phyloP scores from a whole-genome alignment of 2,888 invertebrate genomes.

The Chamaedrilus cognettii region DNA sequence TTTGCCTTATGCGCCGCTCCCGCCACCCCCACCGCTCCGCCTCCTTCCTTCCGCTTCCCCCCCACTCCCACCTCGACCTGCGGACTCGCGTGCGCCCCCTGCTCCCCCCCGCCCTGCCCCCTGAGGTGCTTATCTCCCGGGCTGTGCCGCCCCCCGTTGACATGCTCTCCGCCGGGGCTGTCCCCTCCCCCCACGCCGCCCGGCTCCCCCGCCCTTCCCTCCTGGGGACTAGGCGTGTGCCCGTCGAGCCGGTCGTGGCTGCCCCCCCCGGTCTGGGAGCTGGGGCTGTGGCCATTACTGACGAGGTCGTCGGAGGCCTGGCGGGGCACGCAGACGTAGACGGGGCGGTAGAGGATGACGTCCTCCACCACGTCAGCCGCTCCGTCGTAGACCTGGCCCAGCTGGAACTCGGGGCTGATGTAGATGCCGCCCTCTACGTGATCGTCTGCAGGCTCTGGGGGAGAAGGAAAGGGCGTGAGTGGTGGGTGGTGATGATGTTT shows the following conservation, averaged over 20 bases:
- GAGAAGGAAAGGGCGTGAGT: background rate
- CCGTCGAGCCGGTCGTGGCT: background rate
- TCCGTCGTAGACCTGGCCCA: constrained; percentile 78
- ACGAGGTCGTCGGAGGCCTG: background rate
- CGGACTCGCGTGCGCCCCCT: background rate
- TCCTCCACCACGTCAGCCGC: constrained; percentile 63
- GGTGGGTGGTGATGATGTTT: too few species aligned
- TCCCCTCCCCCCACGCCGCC: background rate
- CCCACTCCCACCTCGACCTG: background rate
- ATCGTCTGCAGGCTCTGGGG: constrained; percentile 70
- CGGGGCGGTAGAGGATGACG: constrained; percentile 68
- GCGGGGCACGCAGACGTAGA: constrained; percentile 52
- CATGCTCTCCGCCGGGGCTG: too few species aligned
- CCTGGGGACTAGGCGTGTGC: background rate
- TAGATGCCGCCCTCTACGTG: constrained; percentile 78
- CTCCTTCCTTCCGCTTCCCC: background rate
- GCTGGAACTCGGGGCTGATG: constrained; percentile 75
- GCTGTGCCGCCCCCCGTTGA: background rate
- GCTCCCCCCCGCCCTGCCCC: background rate
- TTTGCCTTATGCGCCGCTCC: background rate
- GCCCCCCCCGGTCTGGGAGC: background rate
- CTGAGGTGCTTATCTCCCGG: background rate
- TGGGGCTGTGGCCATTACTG: constrained; percentile 18
- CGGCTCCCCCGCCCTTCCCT: background rate
- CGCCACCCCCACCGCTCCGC: background rate